A percentile compares a stretch with the other conserved stretches of the same genome.
phyloP scores from a whole-genome alignment of 2,113 vertebrate species.

The Calypte anna region DNA sequence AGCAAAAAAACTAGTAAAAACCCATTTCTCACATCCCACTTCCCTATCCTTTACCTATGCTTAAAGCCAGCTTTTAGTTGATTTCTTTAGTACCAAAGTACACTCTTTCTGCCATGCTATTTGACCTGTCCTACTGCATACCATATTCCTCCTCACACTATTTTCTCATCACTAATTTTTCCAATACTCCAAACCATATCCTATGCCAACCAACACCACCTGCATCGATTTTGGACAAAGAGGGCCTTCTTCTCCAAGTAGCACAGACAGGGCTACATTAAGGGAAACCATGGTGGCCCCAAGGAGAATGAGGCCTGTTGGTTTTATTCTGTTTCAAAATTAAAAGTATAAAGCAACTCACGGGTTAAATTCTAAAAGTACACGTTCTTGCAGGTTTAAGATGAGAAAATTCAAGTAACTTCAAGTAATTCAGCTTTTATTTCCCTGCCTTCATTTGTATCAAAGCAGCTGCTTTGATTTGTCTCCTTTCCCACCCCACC shows the following conservation, averaged over 20 bases:
- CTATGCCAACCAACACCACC: conserved; percentile 55
- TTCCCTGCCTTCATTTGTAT: conserved; percentile 78
- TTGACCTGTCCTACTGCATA: conserved; percentile 46
- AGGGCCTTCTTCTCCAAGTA: not conserved
- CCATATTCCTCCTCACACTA: conserved; percentile 36
- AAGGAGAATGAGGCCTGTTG: conserved; percentile 33
- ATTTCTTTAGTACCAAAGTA: conserved; percentile 60
- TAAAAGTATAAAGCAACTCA: conserved; percentile 67
- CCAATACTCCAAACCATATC: conserved; percentile 60
- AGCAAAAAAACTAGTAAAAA: conserved; percentile 22
- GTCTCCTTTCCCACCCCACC: conserved; percentile 69
- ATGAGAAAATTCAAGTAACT: conserved; percentile 81
- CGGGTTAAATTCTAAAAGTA: conserved; percentile 61
- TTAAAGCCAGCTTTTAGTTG: conserved; percentile 64
- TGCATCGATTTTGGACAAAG: conserved; percentile 64
- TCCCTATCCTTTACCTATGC: conserved; percentile 61
- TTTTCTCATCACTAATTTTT: conserved; percentile 54
- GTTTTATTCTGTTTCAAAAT: conserved; percentile 64
- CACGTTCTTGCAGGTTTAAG: conserved; percentile 69
- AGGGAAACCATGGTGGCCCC: not conserved
- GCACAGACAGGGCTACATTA: not conserved
- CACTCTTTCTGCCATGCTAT: conserved; percentile 39
- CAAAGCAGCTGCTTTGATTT: conserved; percentile 74
- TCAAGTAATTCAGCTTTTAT: conserved; percentile 81
- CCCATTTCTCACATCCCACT: conserved; percentile 42